Conservation (phyloP, 1,140 invertebrate species). For the Mamestra configurata region DNA sequence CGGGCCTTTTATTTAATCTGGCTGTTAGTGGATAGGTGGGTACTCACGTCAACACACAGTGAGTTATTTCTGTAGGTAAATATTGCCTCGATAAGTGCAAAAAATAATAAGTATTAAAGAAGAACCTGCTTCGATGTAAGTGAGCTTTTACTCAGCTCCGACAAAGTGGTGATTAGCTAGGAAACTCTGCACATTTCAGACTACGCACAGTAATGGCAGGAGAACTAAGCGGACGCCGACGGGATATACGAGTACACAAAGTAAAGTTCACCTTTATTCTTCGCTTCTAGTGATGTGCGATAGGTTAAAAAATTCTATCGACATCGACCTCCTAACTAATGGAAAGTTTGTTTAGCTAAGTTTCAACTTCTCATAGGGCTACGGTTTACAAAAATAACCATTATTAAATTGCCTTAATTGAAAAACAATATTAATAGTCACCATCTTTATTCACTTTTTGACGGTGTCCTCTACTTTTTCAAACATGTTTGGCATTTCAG, state of each 20-base stretch:
- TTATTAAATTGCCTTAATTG: too few species aligned
- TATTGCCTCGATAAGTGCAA: neutral
- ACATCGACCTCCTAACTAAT: neutral
- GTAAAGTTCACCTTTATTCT: slow-evolving; percentile 16
- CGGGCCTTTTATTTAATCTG: neutral
- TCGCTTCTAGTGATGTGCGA: slow-evolving; percentile 1
- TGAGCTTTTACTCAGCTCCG: neutral
- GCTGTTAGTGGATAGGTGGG: neutral
- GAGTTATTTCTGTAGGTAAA: neutral
- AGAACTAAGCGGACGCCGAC: neutral
- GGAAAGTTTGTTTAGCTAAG: neutral
- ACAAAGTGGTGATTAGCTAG: slow-evolving; percentile 31
- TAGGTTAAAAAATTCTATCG: neutral
- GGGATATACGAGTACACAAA: slow-evolving; percentile 2
- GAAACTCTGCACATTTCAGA: slow-evolving; percentile 22
- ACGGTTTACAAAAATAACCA: too few species aligned
- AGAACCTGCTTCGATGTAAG: slow-evolving; percentile 25
- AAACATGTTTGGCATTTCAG: too few species aligned
- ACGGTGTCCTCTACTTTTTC: too few species aligned
- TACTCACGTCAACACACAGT: neutral
- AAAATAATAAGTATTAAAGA: neutral
- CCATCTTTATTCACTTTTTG: too few species aligned
- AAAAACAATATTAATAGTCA: too few species aligned
- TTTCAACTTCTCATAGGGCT: neutral
- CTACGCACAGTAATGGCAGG: slow-evolving; percentile 11